Base-by-base conservation (phyloP, 2,113 vertebrate genomes). In the Oryzias curvinotus region DNA sequence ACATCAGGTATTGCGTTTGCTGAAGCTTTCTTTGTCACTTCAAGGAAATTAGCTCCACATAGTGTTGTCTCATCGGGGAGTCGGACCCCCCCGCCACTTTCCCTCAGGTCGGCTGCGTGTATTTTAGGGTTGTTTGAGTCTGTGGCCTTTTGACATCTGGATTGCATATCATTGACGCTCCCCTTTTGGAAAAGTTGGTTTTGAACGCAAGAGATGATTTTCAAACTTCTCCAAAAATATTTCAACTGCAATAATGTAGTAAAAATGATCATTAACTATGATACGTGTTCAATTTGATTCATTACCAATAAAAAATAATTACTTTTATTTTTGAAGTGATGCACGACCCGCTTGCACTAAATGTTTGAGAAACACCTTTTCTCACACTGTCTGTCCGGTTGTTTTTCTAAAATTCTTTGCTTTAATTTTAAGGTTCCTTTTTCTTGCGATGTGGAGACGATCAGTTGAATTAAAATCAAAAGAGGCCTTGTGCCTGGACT, bases 41-140 rank as follows among this genome's bases (percentile, higher is more conserved):
- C 48, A 49, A 66, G 57, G 67, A 83, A 83, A 85, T 88, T 82
- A 80, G 80, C 69, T 14, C 56, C 52, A 64, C 72, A 70, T 54
- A 78, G 82, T 56, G 14, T 36, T 43, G 71, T 69, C 82, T 73
- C 89, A 56, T 71, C 72, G 42, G 85, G 88, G 86, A 81, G 84
- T 25, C 21, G n/a, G 52, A 12, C 69, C 47, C 13, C 36, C 42
- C 28, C 28, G 26, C 52, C 70, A 52, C 71, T 66, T 62, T 67
- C 64, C 68, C 70, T 30, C 50, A 54, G 65, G 60, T 84, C 80
- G 65, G 59, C 81, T 52, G 64, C 74, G 75, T 65, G 72, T 67
- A 78, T 85, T 87, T 87, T 82, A 61, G 65, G 62, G 51, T 50
- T 61, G 59, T 59, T 25, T 41, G 62, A 54, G 70, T 78, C 72